These are phyloP conservation scores for Agonum fuliginosum DNA, from an alignment of 2,888 invertebrate species.

Conservation along the genomic window DNA sequence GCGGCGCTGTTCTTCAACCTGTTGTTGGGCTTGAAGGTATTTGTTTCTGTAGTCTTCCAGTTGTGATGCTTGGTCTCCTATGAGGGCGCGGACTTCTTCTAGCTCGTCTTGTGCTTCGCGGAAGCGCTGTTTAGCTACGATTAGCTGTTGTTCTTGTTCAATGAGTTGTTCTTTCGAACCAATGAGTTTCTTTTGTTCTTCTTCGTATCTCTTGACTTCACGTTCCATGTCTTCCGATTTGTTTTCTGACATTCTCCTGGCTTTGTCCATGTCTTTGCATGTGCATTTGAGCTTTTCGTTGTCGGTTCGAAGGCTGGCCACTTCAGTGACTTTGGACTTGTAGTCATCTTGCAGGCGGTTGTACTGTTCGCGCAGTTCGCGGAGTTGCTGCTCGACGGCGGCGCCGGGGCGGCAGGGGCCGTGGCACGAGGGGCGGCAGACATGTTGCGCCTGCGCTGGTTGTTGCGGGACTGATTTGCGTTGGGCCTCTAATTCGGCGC, in stretches of 20 bases:
- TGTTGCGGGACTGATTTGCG: conserved; percentile 63
- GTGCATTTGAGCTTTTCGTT: conserved; percentile 73
- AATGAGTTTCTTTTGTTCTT: conserved; percentile 69
- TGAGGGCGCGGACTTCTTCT: conserved; percentile 76
- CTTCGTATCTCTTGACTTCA: conserved; percentile 71
- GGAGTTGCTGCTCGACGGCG: conserved; percentile 76
- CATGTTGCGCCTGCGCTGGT: conserved; percentile 45
- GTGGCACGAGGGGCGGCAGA: conserved; percentile 64
- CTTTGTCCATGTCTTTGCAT: conserved; percentile 70
- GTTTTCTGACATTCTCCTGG: conserved; percentile 77
- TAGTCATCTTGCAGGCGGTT: conserved; percentile 80
- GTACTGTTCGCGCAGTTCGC: conserved; percentile 78
- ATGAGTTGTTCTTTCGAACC: conserved; percentile 79
- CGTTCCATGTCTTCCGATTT: conserved; percentile 77
- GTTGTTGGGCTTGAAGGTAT: conserved; percentile 81
- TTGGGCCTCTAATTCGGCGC: conserved; percentile 74
- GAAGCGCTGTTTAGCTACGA: conserved; percentile 75
- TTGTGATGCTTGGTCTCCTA: conserved; percentile 81
- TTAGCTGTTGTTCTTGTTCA: conserved; percentile 77
- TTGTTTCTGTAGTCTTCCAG: conserved; percentile 83
- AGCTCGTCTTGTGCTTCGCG: conserved; percentile 78
- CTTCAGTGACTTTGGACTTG: conserved; percentile 81
- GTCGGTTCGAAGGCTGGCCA: conserved; percentile 75
- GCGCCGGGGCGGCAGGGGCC: conserved; percentile 70
- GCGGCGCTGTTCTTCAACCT: conserved; percentile 81